Conservation (phyloP, 2,113 vertebrate species). For the Catagonus wagneri region DNA sequence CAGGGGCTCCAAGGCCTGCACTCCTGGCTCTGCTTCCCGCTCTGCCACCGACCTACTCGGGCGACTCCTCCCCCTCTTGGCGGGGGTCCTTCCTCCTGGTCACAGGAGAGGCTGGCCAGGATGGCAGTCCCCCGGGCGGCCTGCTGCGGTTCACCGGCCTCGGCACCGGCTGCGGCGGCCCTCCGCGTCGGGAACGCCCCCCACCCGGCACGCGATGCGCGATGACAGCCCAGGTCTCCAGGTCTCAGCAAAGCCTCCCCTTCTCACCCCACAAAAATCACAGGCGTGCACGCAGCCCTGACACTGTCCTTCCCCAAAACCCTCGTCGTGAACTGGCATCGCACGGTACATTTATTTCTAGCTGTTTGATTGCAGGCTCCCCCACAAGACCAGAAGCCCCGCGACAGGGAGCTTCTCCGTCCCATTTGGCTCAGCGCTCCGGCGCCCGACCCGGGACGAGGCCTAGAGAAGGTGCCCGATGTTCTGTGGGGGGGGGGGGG, state of each 20-base stretch:
- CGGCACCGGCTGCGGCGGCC: too few species aligned
- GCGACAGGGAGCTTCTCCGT: background rate
- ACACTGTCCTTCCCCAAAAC: background rate
- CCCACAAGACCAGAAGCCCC: background rate
- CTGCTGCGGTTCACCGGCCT: too few species aligned
- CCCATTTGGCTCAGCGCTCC: background rate
- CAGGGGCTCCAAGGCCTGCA: background rate
- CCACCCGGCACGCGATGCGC: too few species aligned
- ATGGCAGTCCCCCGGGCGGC: too few species aligned
- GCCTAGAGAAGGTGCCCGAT: background rate
- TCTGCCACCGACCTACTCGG: background rate
- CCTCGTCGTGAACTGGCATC: background rate
- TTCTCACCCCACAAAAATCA: background rate
- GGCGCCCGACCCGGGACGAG: background rate
- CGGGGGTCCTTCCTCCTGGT: too few species aligned
- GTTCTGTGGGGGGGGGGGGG: background rate
- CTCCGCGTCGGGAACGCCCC: too few species aligned
- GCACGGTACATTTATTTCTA: background rate
- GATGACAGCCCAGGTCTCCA: background rate
- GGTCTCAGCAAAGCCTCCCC: background rate
- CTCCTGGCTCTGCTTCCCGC: background rate
- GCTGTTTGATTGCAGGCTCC: background rate
- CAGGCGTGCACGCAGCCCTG: fast-evolving
- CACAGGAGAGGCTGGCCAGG: too few species aligned
- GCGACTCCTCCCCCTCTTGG: constrained; percentile 63